Evolutionary conservation across 2,888 invertebrate genomes (phyloP).

Genomic region (Cerceris ruficornis): DNA sequence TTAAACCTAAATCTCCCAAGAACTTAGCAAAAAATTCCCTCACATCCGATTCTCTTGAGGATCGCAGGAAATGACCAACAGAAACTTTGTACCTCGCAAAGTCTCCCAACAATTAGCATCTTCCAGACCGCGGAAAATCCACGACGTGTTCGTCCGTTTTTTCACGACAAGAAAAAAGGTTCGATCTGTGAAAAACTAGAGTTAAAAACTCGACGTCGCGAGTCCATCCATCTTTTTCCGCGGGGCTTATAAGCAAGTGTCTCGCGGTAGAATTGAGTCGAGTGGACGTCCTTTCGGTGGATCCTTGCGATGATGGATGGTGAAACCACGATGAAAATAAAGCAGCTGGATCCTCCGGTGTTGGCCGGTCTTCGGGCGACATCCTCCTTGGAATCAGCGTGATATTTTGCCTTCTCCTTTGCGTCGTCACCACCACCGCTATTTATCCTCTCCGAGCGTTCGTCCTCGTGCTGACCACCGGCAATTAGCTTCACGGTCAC

Average conservation of each 20-base stretch:
- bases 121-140: too few relatives aligned
- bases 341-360: constrained; percentile 8
- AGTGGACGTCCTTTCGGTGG: constrained; percentile 49
- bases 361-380: constrained; percentile 40
- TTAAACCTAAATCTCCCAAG: too few relatives aligned
- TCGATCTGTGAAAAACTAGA: constrained; percentile 16
- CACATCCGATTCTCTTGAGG: too few relatives aligned
- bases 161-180: neutral
- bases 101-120: too few relatives aligned
- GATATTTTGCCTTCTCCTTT: constrained; percentile 61
- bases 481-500: constrained; percentile 78
- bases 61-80: too few relatives aligned
- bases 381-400: constrained; percentile 55
- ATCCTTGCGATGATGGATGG: constrained; percentile 44
- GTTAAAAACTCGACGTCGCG: constrained; percentile 4
- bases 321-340: constrained; percentile 43
- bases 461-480: constrained; percentile 69
- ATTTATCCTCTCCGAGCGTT: constrained; percentile 62
- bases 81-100: too few relatives aligned
- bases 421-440: constrained; percentile 54
- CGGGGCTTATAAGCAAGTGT: constrained; percentile 41
- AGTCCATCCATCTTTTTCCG: constrained; percentile 57
- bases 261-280: constrained; percentile 24
- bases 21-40: too few relatives aligned
- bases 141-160: too few relatives aligned